Evolutionary conservation across 2,888 invertebrate genomes (phyloP), one percentile per base, ranked within the genome.

Genomic region (Scaptomyza flava): DNA sequence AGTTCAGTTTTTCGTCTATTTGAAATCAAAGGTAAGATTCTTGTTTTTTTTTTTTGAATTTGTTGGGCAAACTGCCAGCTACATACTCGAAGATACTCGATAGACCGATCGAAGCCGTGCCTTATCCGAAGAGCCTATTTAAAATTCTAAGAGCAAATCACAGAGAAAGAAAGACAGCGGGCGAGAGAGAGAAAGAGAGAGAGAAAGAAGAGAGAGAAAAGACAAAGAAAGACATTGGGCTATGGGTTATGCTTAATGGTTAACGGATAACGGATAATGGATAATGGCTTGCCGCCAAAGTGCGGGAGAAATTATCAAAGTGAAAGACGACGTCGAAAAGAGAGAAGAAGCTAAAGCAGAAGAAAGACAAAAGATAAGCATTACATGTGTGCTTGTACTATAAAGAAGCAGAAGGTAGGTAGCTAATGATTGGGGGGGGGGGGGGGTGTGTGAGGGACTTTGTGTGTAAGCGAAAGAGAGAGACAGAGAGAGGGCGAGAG

Each of bases 281-380:
- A 30, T 58, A 60, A 73, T 77, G 72, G 87, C 75, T 75, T 69
- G 79, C 78, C 78, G 81, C 81, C 81, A 81, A 79, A 81, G 68
- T 56, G 79, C 67, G 85, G 85, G 87, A 84, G 83, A 84, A 84
- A 88, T 84, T 83, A 84, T 88, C 84, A 87, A 84, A 86, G 83
- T 81, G 84, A 83, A 81, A 82, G 86, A 81, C 76, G 58, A 53
- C 56, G 54, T 50, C 42, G 45, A 69, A 69, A 62, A 74, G 50
- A 36, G 4, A 31, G 20, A 45, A 61, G 70, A 31, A 20, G 48
- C 23, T 4, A 23, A 3, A 47, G 42, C 11, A 41, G 45, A 11
- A 59, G 41, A 23, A 9, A 38, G 42, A 78, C 75, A 75, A 68
- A 56, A 76, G 75, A 76, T 76, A 76, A 76, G 11, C 6, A n/a